phyloP scores from a whole-genome alignment of 2,888 invertebrate species.

The Xestia sexstrigata region DNA sequence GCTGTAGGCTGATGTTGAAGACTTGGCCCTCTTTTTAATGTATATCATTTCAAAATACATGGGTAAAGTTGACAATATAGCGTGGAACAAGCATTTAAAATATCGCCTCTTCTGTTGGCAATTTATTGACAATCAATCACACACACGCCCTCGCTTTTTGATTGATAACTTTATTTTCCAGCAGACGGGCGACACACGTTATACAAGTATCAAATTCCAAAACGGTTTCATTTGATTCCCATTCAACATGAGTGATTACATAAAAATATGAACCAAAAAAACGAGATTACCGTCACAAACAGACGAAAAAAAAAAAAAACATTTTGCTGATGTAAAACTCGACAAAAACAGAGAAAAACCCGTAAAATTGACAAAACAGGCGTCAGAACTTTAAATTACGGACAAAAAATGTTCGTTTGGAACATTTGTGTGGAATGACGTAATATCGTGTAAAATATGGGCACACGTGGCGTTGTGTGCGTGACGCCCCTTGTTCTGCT shows the following conservation, averaged over 20 bases:
- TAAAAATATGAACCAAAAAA: constrained; percentile 37
- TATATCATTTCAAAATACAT: neutral
- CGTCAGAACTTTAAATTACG: constrained; percentile 65
- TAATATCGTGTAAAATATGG: constrained; percentile 72
- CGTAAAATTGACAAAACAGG: constrained; percentile 63
- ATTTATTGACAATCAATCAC: constrained; percentile 38
- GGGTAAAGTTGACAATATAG: neutral
- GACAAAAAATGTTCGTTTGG: constrained; percentile 49
- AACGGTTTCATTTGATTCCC: constrained; percentile 41
- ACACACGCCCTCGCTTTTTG: constrained; percentile 31
- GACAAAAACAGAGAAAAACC: constrained; percentile 37
- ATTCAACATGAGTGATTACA: constrained; percentile 50
- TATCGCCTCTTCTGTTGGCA: neutral
- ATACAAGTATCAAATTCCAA: constrained; percentile 42
- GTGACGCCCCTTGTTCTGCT: constrained; percentile 76
- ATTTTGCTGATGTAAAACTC: constrained; percentile 27
- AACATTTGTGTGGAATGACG: constrained; percentile 65
- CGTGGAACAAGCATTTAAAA: neutral
- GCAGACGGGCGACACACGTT: constrained; percentile 10
- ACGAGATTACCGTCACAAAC: constrained; percentile 9
- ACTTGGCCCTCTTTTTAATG: no score
- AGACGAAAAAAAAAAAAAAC: constrained; percentile 18
- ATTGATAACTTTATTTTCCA: constrained; percentile 54
- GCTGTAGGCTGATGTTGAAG: no score
- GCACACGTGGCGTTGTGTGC: constrained; percentile 68